Base-by-base conservation (phyloP, 2,888 invertebrate species). In the Melinopterus prodromus region DNA sequence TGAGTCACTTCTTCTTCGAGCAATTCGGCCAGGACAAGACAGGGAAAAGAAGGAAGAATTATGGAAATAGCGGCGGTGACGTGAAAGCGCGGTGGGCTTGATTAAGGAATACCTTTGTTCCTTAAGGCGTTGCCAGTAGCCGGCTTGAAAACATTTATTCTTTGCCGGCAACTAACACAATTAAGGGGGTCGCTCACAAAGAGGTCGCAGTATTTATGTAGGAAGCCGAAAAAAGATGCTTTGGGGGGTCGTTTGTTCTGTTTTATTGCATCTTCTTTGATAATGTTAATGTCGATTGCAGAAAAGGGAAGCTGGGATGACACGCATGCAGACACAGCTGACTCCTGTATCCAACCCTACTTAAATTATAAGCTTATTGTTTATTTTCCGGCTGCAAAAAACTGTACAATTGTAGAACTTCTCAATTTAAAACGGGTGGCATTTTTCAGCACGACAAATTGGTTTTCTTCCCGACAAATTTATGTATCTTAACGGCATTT, bases 121-220 rank as follows among this genome's bases (percentile, higher is more conserved):
- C 53, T 53, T 7, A 12, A 53, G 53, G 53, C 53, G 53, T 12
- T 53, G 53, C 12, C 53, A 53, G 53, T 12, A 12, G 53, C 53
- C 53, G 7, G 53, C 53, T 53, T 7, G 53, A 53, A 53, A 53
- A 53, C 53, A 53, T 53, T 53, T 12, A 53, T 53, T 53, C 53
- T 53, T 53, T 53, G 53, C 53, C 53, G 53, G 53, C 53, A 53
- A 53, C 53, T 53, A 53, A 53, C 53, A 53, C 53, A 53, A 53
- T 53, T 53, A 53, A 7, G 53, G 53, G 53, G 5, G 53, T 6
- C 53, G 9, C 7, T 9, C 53, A 53, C 53, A 53, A 53, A 53
- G 53, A 53, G 53, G 53, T 53, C 7, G 53, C 53, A 53, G 12
- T 53, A 53, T 53, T 53, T 53, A 53, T 12, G 53, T 12, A 53